Evolutionary conservation across 2,888 invertebrate genomes (phyloP), one percentile per base, ranked within the genome.

Genomic region (Cetonia aurata): DNA sequence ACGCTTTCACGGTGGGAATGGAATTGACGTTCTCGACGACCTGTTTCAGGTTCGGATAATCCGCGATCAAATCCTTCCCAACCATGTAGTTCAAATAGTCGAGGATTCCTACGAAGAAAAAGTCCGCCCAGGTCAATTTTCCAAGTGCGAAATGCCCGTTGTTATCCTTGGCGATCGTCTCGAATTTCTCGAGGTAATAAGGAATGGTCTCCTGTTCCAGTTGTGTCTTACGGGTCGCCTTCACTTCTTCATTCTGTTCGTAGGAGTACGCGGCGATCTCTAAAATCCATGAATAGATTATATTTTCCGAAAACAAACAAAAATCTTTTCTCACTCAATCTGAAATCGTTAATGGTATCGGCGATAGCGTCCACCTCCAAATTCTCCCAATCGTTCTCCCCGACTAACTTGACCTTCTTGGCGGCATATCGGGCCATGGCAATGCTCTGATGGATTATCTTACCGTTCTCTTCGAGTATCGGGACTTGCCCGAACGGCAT

Each of bases 401-500:
- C 91, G 17, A 82, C 83, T 10, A 91, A 81, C 4, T 87, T 88
- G 73, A 86, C 87, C 79, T 89, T 86, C 79, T 87, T 88, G 6
- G 89, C 92, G 44, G 91, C 82, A 80, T 89, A 92, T 42, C 91
- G 88, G 41, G 84, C 79, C 72, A 92, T 89, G 2, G 91, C 88
- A 1, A 84, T 62, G 33, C 89, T 89, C 79, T 92, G 91, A 25
- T 88, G 85, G 72, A 88, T 83, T 73, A 84, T 80, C 79, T 90
- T 90, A 3, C 90, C 91, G 70, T 91, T 88, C 2, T 91, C 84
- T 81, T 89, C 89, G 62, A 92, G 77, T 0, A 90, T 80, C 0
- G 92, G 92, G 72, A 90, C 80, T 80, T 89, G 89, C 0, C 91
- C 90, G 79, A 89, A 90, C 42, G 90, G 90, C 85, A 87, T 88